phyloP scores from a whole-genome alignment of 1,140 invertebrate species.

The Drosophila sechellia region DNA sequence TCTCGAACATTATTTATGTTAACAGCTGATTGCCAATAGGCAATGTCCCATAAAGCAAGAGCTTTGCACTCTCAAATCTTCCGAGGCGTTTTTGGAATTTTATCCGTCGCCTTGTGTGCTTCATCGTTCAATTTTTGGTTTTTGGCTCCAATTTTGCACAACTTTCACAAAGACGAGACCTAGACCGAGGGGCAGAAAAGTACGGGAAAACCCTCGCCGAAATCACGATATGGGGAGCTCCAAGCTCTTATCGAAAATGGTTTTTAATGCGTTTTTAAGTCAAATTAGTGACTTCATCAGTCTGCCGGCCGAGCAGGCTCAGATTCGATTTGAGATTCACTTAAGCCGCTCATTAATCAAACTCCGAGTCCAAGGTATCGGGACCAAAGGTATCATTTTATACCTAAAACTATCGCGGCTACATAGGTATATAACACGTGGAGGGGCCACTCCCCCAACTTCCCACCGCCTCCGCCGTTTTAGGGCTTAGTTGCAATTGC shows the following conservation, averaged over 20 bases:
- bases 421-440: constrained; percentile 9
- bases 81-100: constrained; percentile 47
- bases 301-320: constrained; percentile 46
- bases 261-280: constrained; percentile 82
- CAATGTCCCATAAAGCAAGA: constrained; percentile 44
- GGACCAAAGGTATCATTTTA: constrained; percentile 43
- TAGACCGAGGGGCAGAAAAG: constrained; percentile 55
- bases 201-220: constrained; percentile 72
- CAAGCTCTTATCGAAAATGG: constrained; percentile 78
- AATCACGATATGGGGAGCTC: constrained; percentile 21
- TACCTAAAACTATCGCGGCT: background rate
- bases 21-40: constrained; percentile 48
- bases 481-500: constrained; percentile 66
- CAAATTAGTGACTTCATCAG: constrained; percentile 83
- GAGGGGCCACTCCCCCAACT: constrained; percentile 31
- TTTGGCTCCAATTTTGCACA: constrained; percentile 49
- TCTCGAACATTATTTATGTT: constrained; percentile 29
- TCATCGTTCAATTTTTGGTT: constrained; percentile 22
- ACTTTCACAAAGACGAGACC: constrained; percentile 67
- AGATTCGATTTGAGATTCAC: constrained; percentile 62
- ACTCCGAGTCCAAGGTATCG: constrained; percentile 56
- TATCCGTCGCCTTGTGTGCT: constrained; percentile 19
- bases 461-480: constrained; percentile 20
- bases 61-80: constrained; percentile 45
- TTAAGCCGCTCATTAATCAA: constrained; percentile 82